Conservation (phyloP, 2,113 vertebrate species). For the Hippocampus comes region DNA sequence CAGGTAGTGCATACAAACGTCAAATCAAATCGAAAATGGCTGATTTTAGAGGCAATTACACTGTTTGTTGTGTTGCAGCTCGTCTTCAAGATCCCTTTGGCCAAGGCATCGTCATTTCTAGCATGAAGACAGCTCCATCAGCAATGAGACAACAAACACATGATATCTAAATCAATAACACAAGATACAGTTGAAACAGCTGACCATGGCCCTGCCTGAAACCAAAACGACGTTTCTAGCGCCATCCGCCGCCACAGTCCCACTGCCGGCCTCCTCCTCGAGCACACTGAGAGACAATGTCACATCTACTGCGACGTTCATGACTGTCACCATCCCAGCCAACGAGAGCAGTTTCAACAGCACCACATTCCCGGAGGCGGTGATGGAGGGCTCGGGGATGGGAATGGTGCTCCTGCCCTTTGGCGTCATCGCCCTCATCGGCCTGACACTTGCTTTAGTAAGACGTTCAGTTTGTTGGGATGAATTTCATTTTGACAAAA, state of each 20-base stretch:
- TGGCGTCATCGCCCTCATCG: conserved; percentile 91
- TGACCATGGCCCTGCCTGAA: conserved; percentile 56
- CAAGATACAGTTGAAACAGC: conserved; percentile 9
- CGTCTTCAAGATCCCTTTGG: neutral
- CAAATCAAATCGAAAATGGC: neutral
- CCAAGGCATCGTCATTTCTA: neutral
- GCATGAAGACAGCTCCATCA: conserved; percentile 1
- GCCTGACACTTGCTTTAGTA: conserved; percentile 88
- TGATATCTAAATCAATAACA: conserved; percentile 2
- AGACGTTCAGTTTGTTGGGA: conserved; percentile 43
- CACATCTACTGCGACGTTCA: conserved; percentile 57
- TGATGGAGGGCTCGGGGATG: conserved; percentile 70
- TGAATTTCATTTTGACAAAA: neutral
- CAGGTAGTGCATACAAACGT: too few species aligned
- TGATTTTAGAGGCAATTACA: neutral
- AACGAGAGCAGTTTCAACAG: conserved; percentile 84
- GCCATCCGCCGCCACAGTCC: conserved; percentile 43
- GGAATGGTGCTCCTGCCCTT: conserved; percentile 89
- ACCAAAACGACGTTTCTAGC: conserved; percentile 49
- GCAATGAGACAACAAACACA: conserved; percentile 18
- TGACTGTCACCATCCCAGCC: conserved; percentile 72
- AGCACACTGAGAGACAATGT: conserved; percentile 51
- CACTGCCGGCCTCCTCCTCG: conserved; percentile 47
- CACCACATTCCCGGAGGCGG: conserved; percentile 74
- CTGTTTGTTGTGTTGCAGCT: neutral